Conservation (phyloP, 30 jellyfish, hydroid and myxozoan species). For the Aurelia sp. region DNA sequence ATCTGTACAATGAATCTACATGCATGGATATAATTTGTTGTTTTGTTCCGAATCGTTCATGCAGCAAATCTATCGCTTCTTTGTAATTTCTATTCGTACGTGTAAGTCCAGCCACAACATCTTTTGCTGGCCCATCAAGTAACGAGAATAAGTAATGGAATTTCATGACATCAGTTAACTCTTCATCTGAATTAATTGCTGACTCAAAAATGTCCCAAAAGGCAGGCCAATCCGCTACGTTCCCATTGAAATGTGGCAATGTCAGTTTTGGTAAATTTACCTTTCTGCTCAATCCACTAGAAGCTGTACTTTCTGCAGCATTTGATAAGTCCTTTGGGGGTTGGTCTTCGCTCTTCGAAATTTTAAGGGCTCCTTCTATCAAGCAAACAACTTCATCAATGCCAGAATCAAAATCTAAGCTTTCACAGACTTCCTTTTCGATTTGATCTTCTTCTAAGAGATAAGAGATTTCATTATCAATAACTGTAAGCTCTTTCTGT, state of each 20-base stretch:
- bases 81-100: conserved; percentile 20
- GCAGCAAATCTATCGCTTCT: conserved; percentile 1
- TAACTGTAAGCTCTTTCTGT: not conserved
- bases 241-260: conserved; percentile 21
- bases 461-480: not conserved
- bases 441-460: too few relatives aligned
- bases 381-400: not conserved
- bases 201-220: conserved; percentile 41
- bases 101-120: conserved; percentile 2
- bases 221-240: conserved; percentile 6
- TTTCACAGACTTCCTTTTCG: too few relatives aligned
- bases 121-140: conserved; percentile 32
- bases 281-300: not conserved
- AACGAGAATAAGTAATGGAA: conserved; percentile 25
- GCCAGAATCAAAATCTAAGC: conserved; percentile 2
- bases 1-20: not conserved
- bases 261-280: conserved; percentile 19
- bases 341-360: too few relatives aligned
- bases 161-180: conserved; percentile 18
- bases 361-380: conserved; percentile 4
- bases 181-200: conserved; percentile 8
- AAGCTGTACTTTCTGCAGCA: too few relatives aligned
- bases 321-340: too few relatives aligned
- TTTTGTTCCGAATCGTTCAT: conserved; percentile 14
- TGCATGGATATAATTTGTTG: conserved; percentile 19